Percentiles rank a stretch among this genome's conserved stretches.
These are phyloP conservation scores for Zenarchopterus dispar DNA, from an alignment of 2,797 vertebrate genomes.

Conservation along the genomic window DNA sequence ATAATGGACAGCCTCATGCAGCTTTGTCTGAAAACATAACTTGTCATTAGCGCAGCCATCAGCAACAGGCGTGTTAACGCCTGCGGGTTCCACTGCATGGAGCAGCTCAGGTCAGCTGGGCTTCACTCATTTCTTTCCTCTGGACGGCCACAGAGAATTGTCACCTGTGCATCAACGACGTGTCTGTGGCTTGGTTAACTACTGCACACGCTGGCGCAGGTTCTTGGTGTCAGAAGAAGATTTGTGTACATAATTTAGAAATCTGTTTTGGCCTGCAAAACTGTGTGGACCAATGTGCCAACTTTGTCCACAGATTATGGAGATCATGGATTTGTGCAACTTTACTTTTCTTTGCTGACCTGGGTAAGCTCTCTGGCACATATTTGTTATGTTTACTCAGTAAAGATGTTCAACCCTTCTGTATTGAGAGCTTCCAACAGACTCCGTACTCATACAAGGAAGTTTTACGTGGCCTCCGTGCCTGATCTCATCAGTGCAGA, in stretches of 20 bases:
- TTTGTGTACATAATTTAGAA: neutral
- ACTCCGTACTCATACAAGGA: neutral
- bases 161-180: neutral
- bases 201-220: neutral
- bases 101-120: neutral
- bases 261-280: neutral
- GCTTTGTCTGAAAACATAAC: slow-evolving; percentile 70
- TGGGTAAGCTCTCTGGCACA: neutral
- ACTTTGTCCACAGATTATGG: neutral
- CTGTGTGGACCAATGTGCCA: neutral
- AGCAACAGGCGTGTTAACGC: slow-evolving; percentile 49
- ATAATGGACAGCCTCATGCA: slow-evolving; percentile 70
- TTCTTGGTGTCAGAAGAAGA: neutral
- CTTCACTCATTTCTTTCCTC: neutral
- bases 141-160: neutral
- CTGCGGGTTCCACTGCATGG: neutral
- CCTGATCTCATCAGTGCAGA: neutral
- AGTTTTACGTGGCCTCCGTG: neutral
- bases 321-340: slow-evolving; percentile 3
- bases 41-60: slow-evolving; percentile 65
- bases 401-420: slow-evolving; percentile 10
- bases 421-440: neutral
- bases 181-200: neutral
- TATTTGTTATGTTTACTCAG: slow-evolving; percentile 13
- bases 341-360: neutral